Evolutionary conservation across 2,113 vertebrate species (phyloP).

Genomic region (Hippocampus mohnikei): DNA sequence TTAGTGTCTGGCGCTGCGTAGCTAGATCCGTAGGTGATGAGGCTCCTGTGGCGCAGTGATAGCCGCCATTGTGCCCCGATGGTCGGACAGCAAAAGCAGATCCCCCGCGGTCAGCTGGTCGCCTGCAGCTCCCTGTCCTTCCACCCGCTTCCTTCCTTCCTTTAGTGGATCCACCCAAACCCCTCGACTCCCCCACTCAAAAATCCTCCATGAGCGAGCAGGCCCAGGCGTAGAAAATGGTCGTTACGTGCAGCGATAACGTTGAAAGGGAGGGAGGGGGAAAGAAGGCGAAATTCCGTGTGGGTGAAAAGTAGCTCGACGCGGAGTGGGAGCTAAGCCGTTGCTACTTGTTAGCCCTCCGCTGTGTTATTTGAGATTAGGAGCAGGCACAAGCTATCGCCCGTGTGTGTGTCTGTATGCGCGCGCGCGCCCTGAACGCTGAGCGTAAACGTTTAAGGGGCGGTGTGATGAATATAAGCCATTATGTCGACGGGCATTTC

Average conservation of each 20-base stretch:
- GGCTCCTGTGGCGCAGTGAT: slow-evolving; percentile 73
- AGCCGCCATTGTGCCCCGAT: slow-evolving; percentile 68
- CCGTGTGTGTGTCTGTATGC: slow-evolving; percentile 46
- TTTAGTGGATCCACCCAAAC: slow-evolving; percentile 71
- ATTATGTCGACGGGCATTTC: slow-evolving; percentile 67
- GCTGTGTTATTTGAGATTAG: slow-evolving; percentile 80
- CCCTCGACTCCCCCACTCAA: slow-evolving; percentile 46
- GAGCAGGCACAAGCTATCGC: slow-evolving; percentile 77
- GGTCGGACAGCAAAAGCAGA: slow-evolving; percentile 75
- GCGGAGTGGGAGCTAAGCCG: slow-evolving; percentile 44
- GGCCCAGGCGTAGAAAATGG: slow-evolving; percentile 55
- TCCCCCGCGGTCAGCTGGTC: slow-evolving; percentile 78
- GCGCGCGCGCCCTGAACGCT: slow-evolving; percentile 58
- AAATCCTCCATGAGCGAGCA: slow-evolving; percentile 68
- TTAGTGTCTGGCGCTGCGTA: slow-evolving; percentile 61
- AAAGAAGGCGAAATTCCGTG: slow-evolving; percentile 47
- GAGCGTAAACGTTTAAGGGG: slow-evolving; percentile 80
- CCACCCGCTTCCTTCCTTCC: slow-evolving; percentile 73
- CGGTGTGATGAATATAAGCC: slow-evolving; percentile 78
- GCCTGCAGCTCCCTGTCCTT: slow-evolving; percentile 75
- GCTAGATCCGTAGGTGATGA: slow-evolving; percentile 65
- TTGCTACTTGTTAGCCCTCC: slow-evolving; percentile 62
- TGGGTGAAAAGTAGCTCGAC: slow-evolving; percentile 37
- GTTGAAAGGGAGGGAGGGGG: slow-evolving; percentile 18
- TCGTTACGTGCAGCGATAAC: slow-evolving; percentile 46